Conservation (phyloP, 2,113 vertebrate species). For the Phylloscopus whistleri region DNA sequence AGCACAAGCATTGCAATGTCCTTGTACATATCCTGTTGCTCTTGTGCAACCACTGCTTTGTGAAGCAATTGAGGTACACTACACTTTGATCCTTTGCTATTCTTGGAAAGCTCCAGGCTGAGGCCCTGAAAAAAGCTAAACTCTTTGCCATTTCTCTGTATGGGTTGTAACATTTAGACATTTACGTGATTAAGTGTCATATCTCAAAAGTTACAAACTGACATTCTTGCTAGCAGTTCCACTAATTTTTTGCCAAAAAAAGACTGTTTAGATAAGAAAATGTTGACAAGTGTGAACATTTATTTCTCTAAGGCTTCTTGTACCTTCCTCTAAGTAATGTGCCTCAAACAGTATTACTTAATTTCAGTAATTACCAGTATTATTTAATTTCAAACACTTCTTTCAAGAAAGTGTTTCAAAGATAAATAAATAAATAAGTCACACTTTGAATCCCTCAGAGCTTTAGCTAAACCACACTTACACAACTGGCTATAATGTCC, state of each 20-base stretch:
- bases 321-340: neutral
- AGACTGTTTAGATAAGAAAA: neutral
- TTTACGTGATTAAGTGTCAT: neutral
- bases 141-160: neutral
- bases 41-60: neutral
- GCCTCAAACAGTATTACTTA: neutral
- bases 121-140: neutral
- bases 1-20: neutral
- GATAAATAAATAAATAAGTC: neutral
- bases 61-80: neutral
- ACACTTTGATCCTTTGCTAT: neutral
- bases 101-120: neutral
- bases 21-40: neutral
- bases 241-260: neutral
- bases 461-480: neutral
- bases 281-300: rapidly evolving
- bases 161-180: neutral
- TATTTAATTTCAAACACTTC: neutral
- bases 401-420: neutral
- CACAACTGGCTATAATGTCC: neutral
- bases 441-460: neutral
- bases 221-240: neutral
- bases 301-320: neutral
- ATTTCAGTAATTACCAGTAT: neutral
- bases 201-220: neutral